Percentiles rank a stretch among this genome's conserved stretches.
These are phyloP conservation scores for Phoenicopterus ruber DNA, from an alignment of 2,113 vertebrate genomes.

Conservation along the genomic window DNA sequence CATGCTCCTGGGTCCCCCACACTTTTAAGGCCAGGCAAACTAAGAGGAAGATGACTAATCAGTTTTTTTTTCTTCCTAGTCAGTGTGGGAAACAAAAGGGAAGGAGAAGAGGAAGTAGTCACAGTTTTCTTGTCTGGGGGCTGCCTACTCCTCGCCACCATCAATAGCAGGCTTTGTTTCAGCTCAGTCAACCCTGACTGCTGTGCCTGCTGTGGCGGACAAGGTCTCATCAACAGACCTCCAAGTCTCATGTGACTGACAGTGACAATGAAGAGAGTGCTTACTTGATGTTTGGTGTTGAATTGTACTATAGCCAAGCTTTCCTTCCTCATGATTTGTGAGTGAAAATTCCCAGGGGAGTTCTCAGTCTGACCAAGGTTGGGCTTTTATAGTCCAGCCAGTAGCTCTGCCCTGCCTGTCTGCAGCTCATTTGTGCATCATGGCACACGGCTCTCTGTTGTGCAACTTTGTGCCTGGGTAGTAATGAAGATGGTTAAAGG, in stretches of 20 bases:
- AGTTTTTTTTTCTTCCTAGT: neutral
- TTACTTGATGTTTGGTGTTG: neutral
- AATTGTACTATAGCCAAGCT: neutral
- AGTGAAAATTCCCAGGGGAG: neutral
- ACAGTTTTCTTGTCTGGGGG: neutral
- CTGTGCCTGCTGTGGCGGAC: neutral
- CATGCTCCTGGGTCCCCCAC: neutral
- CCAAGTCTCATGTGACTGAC: neutral
- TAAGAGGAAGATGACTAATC: neutral
- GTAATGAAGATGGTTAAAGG: neutral
- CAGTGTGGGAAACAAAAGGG: neutral
- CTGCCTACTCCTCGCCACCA: neutral
- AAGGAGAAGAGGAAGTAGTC: neutral
- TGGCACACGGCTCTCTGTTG: neutral
- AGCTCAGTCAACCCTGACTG: neutral
- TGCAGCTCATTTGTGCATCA: neutral
- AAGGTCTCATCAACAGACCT: neutral
- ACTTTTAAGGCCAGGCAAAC: neutral
- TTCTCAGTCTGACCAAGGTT: neutral
- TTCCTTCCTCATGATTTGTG: neutral
- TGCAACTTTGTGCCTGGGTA: neutral
- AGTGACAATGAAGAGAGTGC: neutral
- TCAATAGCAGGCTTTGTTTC: neutral
- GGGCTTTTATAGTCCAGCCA: neutral
- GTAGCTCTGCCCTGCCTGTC: neutral